Evolutionary conservation across 2,113 vertebrate species (phyloP), one percentile per base, ranked within the genome.

Genomic region (Gnathonemus echidnorhynchus): DNA sequence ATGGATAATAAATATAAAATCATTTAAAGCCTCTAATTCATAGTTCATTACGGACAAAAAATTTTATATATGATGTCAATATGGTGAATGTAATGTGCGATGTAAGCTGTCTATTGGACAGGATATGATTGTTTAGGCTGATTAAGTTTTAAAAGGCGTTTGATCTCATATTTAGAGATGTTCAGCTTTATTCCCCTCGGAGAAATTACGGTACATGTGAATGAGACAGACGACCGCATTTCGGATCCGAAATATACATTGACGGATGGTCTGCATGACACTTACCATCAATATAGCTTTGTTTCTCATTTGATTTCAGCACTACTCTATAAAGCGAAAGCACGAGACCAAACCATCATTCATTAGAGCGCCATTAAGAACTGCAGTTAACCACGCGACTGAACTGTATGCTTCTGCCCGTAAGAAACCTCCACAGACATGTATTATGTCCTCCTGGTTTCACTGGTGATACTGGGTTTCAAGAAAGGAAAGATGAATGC

Each of bases 271-370:
- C 17, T 53, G 56, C 6, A 46, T 85, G 49, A 85, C 49, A 85
- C 19, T 45, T 84, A 56, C 19, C 27, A 80, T 80, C 27, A 35
- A 88, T 88, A 88, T 6, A 85, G 13, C 35, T 48, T 27, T 84
- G 74, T 49, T 58, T 89, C 52, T 89, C 35, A 1, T 85, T 56
- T 89, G 52, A 56, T 89, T 53, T 83, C 35, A 45, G 77, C 80
- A 50, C 24, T 11, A 31, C 39, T 17, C 31, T 9, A 48, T 86
- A 27, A 13, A 86, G 45, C 21, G 48, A 56, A 52, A 15, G 48
- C n/a, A 87, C 52, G 5, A n/a, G 53, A 84, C 5, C 52, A 13
- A 89, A 35, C 9, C 74, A 86, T 84, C 48, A 74, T 10, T 53
- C 27, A 58, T 58, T n/a, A 45, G 80, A 83, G 35, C 49, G 24